Evolutionary conservation across 2,888 invertebrate species (phyloP), one percentile per base, ranked within the genome.

Genomic region (Athripsodes cinereus): DNA sequence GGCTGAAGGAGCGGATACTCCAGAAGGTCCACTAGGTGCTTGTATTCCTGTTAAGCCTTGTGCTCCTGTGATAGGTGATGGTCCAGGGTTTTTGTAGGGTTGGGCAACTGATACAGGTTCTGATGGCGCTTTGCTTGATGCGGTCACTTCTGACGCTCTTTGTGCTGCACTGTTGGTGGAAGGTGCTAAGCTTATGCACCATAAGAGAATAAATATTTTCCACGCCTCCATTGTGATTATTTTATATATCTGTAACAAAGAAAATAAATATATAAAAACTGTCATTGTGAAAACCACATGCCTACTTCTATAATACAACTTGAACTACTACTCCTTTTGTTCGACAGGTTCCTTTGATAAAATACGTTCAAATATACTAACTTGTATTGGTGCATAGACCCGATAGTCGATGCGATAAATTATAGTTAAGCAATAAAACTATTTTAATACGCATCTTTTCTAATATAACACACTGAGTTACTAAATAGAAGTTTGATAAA

Each of bases 1-100:
- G 46, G 77, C 75, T 64, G 78, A 78, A 5, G 78, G 78, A 44
- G 78, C 79, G 22, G 78, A 78, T 11, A 78, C 77, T 60, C 57
- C 61, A n/a, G 60, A 57, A 21, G 57, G 48, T 52, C 60, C 58
- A 22, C 59, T 53, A 8, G 55, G 57, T 22, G 60, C 63, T n/a
- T 57, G 59, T 70, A 69, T 55, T 67, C 67, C 61, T 65, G 75
- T 69, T 8, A 78, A 76, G 19, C 53, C 58, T 11, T 57, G 57
- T 3, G 78, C 79, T 26, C 75, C 74, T 46, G 78, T 74, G 44
- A 78, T 70, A 5, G 73, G 72, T 63, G 77, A 77, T 57, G 76
- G 75, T 59, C 78, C 72, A 55, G 77, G 68, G 65, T 78, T 78
- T 61, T 78, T 78, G 67, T 78, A 78, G 19, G 76, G 72, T 44